Base-by-base conservation (phyloP, 2,888 invertebrate genomes). In the Campoplex nolae region DNA sequence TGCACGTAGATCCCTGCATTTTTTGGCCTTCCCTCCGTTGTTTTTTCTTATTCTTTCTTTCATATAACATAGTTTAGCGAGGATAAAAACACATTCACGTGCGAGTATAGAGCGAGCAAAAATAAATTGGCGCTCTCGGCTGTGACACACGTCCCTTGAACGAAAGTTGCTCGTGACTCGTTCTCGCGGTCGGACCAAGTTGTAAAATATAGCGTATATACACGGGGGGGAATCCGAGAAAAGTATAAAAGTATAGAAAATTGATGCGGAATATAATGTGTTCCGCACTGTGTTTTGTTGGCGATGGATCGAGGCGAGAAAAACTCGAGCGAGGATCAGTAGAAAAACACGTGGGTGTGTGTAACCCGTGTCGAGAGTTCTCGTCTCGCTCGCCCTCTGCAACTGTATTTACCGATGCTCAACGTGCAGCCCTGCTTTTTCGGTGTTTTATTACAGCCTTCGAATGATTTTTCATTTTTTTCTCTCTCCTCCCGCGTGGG, bases 121-220 rank as follows among this genome's bases (percentile, higher is more conserved):
- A 62, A 62, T 62, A 62, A 62, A 62, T 62, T 32, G 32, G 13
- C 28, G 62, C 62, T 62, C 62, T 8, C 38, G 38, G 58, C 13
- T 28, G 62, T 62, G 62, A 62, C 62, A 32, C 11, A 32, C 62
- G 42, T 62, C 62, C 62, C 62, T 62, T 62, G 62, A 62, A 62
- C 62, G 62, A 62, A 62, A 62, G 32, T 62, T 62, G 32, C 62
- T 62, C 62, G 62, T 62, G 62, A 32, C 62, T 62, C 62, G 62
- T 32, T 32, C 62, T 62, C 62, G 16, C 62, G 62, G 62, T 62
- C 62, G 62, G 16, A 7, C 62, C 32, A 32, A 32, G 16, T 62
- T 32, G 62, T 62, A 62, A 62, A 62, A 62, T 32, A 62, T 32
- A 32, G 16, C 32, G 23, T 32, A 62, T 16, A 23, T 23, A 23